Evolutionary conservation across 2,888 invertebrate species (phyloP).

Genomic region (Nomada fabriciana): DNA sequence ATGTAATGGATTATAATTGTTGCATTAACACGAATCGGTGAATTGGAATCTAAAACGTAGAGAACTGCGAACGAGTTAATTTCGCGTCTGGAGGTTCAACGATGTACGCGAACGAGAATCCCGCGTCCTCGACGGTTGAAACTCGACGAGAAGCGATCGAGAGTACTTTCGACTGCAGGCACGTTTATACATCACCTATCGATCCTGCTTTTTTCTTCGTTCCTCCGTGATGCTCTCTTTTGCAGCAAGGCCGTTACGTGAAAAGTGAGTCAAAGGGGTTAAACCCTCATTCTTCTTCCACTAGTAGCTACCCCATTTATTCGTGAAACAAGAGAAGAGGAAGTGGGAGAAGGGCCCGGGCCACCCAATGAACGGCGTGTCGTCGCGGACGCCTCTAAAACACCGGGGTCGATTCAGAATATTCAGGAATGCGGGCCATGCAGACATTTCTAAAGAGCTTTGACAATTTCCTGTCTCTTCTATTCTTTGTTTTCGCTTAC

Average conservation of each 20-base stretch:
- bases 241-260: conserved; percentile 45
- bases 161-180: conserved; percentile 22
- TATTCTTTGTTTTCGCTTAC: conserved; percentile 32
- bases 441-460: conserved; percentile 73
- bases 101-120: conserved; percentile 7
- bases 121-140: conserved; percentile 19
- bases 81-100: background rate
- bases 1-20: background rate
- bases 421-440: conserved; percentile 68
- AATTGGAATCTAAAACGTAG: background rate
- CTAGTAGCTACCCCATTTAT: conserved; percentile 62
- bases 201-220: conserved; percentile 40
- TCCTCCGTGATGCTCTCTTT: conserved; percentile 42
- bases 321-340: conserved; percentile 46
- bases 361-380: conserved; percentile 35
- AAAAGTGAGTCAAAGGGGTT: conserved; percentile 70
- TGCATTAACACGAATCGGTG: no score
- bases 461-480: conserved; percentile 71
- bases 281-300: conserved; percentile 70
- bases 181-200: conserved; percentile 37
- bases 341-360: conserved; percentile 29
- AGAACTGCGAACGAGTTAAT: conserved; percentile 2
- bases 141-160: conserved; percentile 33
- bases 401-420: conserved; percentile 54
- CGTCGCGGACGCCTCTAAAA: conserved; percentile 42